A percentile compares a stretch with the other conserved stretches of the same genome.
Conservation (phyloP, 2,113 vertebrate species). For the Macrotis lagotis region DNA sequence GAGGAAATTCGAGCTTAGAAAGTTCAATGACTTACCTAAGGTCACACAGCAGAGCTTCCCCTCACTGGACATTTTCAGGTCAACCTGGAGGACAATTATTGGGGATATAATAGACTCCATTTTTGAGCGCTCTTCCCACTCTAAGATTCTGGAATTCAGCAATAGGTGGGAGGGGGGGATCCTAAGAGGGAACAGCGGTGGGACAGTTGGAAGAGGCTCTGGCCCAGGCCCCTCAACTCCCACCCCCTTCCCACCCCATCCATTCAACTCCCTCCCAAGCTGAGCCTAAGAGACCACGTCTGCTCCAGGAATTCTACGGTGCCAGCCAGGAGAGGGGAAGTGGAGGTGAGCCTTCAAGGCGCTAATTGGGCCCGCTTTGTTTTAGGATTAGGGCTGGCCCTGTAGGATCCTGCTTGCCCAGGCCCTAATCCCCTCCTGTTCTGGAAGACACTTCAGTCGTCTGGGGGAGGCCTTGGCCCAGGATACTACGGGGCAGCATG, state of each 20-base stretch:
- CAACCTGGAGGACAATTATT: neutral
- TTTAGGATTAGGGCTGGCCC: neutral
- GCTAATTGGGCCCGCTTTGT: neutral
- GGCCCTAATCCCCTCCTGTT: neutral
- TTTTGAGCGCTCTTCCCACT: neutral
- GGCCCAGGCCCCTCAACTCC: neutral
- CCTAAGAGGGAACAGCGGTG: neutral
- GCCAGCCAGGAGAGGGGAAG: neutral
- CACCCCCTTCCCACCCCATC: neutral
- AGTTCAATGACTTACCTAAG: neutral
- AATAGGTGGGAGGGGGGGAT: neutral
- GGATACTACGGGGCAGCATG: neutral
- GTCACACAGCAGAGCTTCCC: neutral
- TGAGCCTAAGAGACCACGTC: neutral
- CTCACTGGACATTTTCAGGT: neutral
- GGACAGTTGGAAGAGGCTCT: neutral
- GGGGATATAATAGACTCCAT: neutral
- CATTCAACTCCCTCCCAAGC: neutral
- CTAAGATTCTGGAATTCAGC: neutral
- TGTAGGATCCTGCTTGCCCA: neutral
- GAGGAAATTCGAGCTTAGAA: neutral
- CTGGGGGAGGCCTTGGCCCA: neutral
- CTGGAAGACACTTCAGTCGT: neutral
- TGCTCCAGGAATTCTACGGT: neutral
- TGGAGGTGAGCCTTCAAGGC: neutral